Evolutionary conservation across 1,140 invertebrate genomes (phyloP), one percentile per base, ranked within the genome.

Genomic region (Olivierus martensii): DNA sequence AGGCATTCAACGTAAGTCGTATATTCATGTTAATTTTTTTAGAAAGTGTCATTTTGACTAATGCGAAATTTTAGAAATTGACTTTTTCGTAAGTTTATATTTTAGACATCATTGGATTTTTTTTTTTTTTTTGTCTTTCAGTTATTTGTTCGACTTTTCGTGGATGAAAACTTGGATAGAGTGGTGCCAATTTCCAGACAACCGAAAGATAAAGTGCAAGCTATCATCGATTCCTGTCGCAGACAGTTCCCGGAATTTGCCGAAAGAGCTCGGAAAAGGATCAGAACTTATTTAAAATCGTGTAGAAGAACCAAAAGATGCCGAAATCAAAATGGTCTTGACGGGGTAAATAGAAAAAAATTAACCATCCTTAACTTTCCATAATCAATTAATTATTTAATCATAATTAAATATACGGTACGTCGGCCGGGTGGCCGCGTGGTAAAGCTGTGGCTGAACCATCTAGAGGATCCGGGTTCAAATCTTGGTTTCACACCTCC

Each of bases 121-220:
- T 28, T 28, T 28, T 9, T 9, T 4, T 14, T 41, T n/a, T n/a
- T 41, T 41, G 58, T 77, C n/a, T n/a, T n/a, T n/a, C n/a, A 95
- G 90, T 94, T 96, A 90, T 95, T 96, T 71, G 90, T 94, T 39
- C 79, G 91, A 35, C 75, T 95, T 49, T 96, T 96, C 70, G 91
- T 95, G 38, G 91, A 96, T 68, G 91, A 96, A 74, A 95, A 95
- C 69, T 73, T 95, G 60, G 90, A 96, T 66, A 79, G 91, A 63
- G 91, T 91, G 71, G 88, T 95, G 54, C 91, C 91, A 49, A 96
- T 95, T 64, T 93, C 89, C 28, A 93, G 94, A 68, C 91, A 96
- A 70, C 90, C 91, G 5, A 95, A 94, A 68, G 91, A 95, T 67
- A 96, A 95, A 74, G 90, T 96, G 56, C 90, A 95, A 67, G 90